These are phyloP conservation scores for Ferdinandea cuprea DNA, from an alignment of 2,888 invertebrate genomes.

Conservation along the genomic window DNA sequence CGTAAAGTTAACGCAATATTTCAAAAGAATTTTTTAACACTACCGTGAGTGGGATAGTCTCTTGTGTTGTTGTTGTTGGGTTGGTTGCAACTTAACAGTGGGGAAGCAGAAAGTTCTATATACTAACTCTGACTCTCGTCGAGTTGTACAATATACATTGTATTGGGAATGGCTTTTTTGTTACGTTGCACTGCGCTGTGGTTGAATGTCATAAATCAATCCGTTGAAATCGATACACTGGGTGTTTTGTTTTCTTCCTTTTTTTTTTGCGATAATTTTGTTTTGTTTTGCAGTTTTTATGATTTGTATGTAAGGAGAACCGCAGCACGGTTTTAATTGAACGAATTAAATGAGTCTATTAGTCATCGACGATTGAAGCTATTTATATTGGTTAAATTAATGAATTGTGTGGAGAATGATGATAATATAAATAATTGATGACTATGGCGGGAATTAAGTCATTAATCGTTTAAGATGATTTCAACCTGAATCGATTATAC, in stretches of 20 bases:
- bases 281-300: conserved; percentile 27
- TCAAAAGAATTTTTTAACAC: conserved; percentile 71
- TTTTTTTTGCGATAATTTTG: too few relatives aligned
- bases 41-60: conserved; percentile 28
- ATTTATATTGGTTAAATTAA: conserved; percentile 69
- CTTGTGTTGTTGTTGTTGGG: neutral
- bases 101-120: conserved; percentile 50
- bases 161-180: conserved; percentile 24
- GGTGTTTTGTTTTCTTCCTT: neutral
- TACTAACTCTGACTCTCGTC: conserved; percentile 50
- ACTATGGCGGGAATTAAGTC: conserved; percentile 48
- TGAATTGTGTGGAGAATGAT: conserved; percentile 50
- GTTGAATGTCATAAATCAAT: conserved; percentile 71
- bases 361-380: conserved; percentile 60
- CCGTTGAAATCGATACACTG: conserved; percentile 69
- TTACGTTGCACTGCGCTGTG: conserved; percentile 6
- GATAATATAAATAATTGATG: conserved; percentile 65
- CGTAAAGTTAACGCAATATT: conserved; percentile 72
- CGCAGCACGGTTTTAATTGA: conserved; percentile 69
- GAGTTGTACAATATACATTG: conserved; percentile 62
- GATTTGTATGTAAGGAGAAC: conserved; percentile 69
- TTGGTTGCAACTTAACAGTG: conserved; percentile 41
- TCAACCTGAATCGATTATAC: conserved; percentile 8
- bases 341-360: conserved; percentile 74
- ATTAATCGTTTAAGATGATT: conserved; percentile 56